Evolutionary conservation across 2,113 vertebrate species (phyloP), one percentile per base, ranked within the genome.

Genomic region (Alethe castanea): DNA sequence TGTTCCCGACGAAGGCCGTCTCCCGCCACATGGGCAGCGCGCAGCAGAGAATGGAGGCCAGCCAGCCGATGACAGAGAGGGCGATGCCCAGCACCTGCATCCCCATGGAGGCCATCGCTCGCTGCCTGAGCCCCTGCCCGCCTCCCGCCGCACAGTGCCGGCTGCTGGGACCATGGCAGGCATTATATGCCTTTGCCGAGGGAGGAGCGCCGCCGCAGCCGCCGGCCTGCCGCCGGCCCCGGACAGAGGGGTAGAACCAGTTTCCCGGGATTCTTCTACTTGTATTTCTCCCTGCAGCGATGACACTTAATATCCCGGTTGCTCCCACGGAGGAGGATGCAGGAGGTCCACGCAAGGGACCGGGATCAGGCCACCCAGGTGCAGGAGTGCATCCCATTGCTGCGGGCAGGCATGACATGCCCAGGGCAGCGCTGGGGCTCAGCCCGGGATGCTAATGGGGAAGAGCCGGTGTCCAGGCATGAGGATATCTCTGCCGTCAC

Each of bases 21-120:
- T 99, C 99, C 3, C 96, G 97, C 99, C 99, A 99, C 98, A 99
- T 98, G 87, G 99, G 99, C 89, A 99, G 76, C 0, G 98, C 65
- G 3, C 99, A 99, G 96, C 97, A 97, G 42, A 99, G 79, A 38
- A 99, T 98, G 84, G 97, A 89, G 3, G 98, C 98, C 73, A 98
- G 33, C 99, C 99, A 99, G 78, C 99, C 99, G 64, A 99, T 88
- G 72, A 99, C 97, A 0, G 98, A 98, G 69, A 99, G 97, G 33
- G 97, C 96, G 1, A 99, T 98, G 74, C 98, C 99, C 92, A 99
- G 48, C 94, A 99, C 97, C 96, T 99, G 99, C 16, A 99, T 98
- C 44, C 98, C 98, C 97, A 98, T 95, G 10, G 98, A 98, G 29
- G 98, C 98, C 99, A 99, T 99, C 8, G 19, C 65, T 61, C 9